A percentile compares a stretch with the other conserved stretches of the same genome.
These are phyloP conservation scores for Clostera curtula DNA, from an alignment of 2,888 invertebrate genomes.

Conservation along the genomic window DNA sequence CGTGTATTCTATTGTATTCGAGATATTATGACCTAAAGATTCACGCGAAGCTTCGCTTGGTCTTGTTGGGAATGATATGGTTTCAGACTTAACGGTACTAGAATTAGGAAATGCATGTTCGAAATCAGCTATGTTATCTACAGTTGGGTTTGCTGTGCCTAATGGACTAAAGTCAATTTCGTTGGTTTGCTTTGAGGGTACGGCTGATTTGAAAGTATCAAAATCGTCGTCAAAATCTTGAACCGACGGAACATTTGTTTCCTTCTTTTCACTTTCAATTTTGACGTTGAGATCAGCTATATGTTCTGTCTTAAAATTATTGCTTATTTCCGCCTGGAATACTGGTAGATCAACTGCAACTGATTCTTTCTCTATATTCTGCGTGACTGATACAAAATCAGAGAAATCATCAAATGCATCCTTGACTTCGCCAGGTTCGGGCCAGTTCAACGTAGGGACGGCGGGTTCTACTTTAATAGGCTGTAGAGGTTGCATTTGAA, in stretches of 20 bases:
- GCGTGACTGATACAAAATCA: constrained; percentile 50
- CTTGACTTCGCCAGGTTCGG: constrained; percentile 66
- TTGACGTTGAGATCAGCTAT: constrained; percentile 9
- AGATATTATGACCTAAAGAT: constrained; percentile 22
- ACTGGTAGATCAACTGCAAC: no score
- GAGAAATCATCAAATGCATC: constrained; percentile 62
- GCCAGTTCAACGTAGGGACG: constrained; percentile 67
- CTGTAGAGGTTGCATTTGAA: constrained; percentile 52
- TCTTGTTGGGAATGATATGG: constrained; percentile 35
- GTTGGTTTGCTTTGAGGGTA: constrained; percentile 28
- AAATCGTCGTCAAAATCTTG: constrained; percentile 53
- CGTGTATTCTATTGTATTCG: constrained; percentile 18
- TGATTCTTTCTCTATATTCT: no score
- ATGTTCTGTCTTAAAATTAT: constrained; percentile 4
- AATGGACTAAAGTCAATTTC: constrained; percentile 17
- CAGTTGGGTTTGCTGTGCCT: constrained; percentile 18
- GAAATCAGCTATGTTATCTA: constrained; percentile 22
- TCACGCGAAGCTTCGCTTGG: constrained; percentile 29
- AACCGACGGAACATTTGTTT: constrained; percentile 10
- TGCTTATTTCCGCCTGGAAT: constrained; percentile 1
- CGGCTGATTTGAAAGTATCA: constrained; percentile 62
- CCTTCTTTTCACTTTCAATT: constrained; percentile 9
- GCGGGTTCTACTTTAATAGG: constrained; percentile 59
- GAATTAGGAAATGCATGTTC: constrained; percentile 28
- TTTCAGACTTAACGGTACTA: constrained; percentile 34